Percentiles rank a stretch among this genome's conserved stretches.
These are phyloP conservation scores for Dreissena rostriformis DNA, from an alignment of 1,140 invertebrate species.

Conservation along the genomic window DNA sequence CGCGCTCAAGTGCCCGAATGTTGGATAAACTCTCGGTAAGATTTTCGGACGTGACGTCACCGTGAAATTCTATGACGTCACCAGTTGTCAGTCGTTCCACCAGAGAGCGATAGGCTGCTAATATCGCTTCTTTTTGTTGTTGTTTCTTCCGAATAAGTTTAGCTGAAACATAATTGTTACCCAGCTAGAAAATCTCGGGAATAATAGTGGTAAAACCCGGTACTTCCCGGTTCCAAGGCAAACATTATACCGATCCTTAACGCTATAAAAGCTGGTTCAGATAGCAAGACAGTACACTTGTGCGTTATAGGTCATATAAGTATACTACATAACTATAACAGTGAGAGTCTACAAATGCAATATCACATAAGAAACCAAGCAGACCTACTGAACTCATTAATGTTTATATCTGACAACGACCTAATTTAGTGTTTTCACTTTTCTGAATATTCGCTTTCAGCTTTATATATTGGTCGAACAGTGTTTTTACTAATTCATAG, in stretches of 20 bases:
- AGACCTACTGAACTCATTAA: not conserved
- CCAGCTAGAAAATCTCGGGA: not conserved
- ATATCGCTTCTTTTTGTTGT: not conserved
- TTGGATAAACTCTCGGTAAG: constrained; percentile 29
- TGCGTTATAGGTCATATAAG: too few species aligned
- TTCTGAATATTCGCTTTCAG: too few species aligned
- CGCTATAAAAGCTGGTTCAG: not conserved
- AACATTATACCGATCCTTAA: not conserved
- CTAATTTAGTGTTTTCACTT: too few species aligned
- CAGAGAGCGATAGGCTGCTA: constrained; percentile 3
- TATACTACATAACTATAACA: not conserved
- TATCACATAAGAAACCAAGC: not conserved
- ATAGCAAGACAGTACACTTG: too few species aligned
- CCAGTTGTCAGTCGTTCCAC: constrained; percentile 7
- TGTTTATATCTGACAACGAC: too few species aligned
- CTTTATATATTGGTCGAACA: too few species aligned
- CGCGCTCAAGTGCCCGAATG: constrained; percentile 13
- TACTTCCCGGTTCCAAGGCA: not conserved
- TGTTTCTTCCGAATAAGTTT: constrained; percentile 7
- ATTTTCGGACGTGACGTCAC: constrained; percentile 37
- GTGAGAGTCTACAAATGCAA: not conserved
- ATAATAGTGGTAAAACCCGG: not conserved
- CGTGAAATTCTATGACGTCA: constrained; percentile 21
- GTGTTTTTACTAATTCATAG: too few species aligned
- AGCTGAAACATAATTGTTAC: not conserved